Percentiles rank a stretch among this genome's conserved stretches.
Evolutionary conservation across 2,113 vertebrate genomes (phyloP).

Genomic region (Cyphomyrus plagiostoma): DNA sequence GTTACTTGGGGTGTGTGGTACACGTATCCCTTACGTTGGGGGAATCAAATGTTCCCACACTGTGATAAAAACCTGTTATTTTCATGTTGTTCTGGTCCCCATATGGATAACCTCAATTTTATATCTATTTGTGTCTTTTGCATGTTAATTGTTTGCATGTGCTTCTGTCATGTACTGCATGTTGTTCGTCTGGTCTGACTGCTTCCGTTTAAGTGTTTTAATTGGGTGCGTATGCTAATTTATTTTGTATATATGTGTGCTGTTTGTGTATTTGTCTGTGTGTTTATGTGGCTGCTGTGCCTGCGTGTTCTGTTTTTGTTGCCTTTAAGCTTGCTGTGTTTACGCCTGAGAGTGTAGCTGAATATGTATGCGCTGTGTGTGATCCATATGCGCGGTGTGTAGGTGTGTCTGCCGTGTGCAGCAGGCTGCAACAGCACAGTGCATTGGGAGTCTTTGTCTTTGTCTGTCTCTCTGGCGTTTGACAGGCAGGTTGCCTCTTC

Average conservation of each 20-base stretch:
- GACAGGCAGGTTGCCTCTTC: background rate
- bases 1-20: too few species aligned
- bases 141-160: background rate
- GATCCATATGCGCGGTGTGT: background rate
- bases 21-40: too few species aligned
- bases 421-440: background rate
- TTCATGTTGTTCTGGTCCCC: too few species aligned
- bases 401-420: background rate
- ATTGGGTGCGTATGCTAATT: background rate
- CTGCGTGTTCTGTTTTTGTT: background rate
- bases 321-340: background rate
- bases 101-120: too few species aligned
- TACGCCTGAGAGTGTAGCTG: background rate
- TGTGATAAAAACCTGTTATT: too few species aligned
- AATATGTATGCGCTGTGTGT: background rate
- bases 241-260: background rate
- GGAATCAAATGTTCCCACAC: too few species aligned
- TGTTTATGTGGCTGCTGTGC: background rate
- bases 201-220: background rate
- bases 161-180: background rate
- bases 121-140: background rate
- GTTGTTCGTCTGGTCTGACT: background rate
- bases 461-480: constrained; percentile 4
- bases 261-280: background rate
- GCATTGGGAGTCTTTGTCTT: constrained; percentile 14